Base-by-base conservation (phyloP, 2,797 vertebrate species). In the Neoniphon sammara region DNA sequence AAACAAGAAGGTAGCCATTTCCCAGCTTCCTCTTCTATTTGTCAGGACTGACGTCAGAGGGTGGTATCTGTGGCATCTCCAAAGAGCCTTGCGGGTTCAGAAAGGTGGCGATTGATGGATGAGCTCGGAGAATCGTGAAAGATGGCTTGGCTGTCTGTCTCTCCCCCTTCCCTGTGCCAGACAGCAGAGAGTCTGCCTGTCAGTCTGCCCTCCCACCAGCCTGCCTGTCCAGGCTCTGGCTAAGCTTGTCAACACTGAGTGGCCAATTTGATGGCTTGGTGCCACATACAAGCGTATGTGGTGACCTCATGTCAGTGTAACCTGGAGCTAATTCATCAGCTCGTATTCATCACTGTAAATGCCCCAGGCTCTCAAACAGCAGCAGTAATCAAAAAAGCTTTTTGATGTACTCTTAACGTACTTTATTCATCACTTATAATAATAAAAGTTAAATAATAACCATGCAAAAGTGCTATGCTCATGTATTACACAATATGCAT, bases 61-160 rank as follows among this genome's bases (percentile, higher is more conserved):
- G 14, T 21, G 82, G 85, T 72, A 91, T 93, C 81, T 70, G 75
- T 65, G 87, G 90, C 82, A 91, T 91, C 85, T 89, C 78, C 69
- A 60, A 71, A 85, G 67, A 82, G 80, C 78, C 76, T 85, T 78
- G 75, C 78, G 70, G 58, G 69, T 81, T 89, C 71, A 64, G 73
- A 78, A 81, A 90, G 82, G 88, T 87, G 87, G 74, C 54, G 84
- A 92, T 69, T 89, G 93, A 93, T 88, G 88, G 84, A 91, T 89
- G 74, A 90, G 89, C 88, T 84, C 8, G 23, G 72, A 75, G 87
- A 86, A 82, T 77, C 86, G 84, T 89, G 85, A 82, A 82, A 88
- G 67, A 78, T 64, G 78, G 75, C 77, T 73, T 76, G 59, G 81
- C 64, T 55, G 77, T 77, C 85, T 85, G 80, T 88, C 83, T 87